A percentile compares a stretch with the other conserved stretches of the same genome.
phyloP scores from a whole-genome alignment of 2,888 invertebrate genomes.

The Ennomos erosarius region DNA sequence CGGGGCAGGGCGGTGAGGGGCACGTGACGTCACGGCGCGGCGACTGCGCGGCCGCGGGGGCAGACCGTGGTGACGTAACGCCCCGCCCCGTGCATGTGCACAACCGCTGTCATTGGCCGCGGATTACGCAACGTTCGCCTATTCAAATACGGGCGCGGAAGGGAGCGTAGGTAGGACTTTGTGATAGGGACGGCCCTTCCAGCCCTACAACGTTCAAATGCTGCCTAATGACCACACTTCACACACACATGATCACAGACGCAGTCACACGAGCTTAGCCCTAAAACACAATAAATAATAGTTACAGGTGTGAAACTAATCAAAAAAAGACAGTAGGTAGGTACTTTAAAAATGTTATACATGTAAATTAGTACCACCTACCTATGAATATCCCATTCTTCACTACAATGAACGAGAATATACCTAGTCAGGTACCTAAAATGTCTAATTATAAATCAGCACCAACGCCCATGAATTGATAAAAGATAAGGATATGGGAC shows the following conservation, averaged over 20 bases:
- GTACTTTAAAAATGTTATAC: too few species aligned
- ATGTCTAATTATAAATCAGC: too few species aligned
- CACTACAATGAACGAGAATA: too few species aligned
- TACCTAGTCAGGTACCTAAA: too few species aligned
- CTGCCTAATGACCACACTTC: constrained; percentile 71
- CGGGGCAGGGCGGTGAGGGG: constrained; percentile 49
- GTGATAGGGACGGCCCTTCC: constrained; percentile 64
- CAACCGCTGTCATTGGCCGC: constrained; percentile 81
- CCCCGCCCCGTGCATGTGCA: constrained; percentile 84
- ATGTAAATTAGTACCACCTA: too few species aligned
- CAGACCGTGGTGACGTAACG: constrained; percentile 80
- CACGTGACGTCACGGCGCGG: constrained; percentile 82
- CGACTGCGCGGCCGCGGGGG: constrained; percentile 81
- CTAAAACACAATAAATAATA: too few species aligned
- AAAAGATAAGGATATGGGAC: too few species aligned
- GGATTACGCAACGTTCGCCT: constrained; percentile 80
- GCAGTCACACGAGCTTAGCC: constrained; percentile 20
- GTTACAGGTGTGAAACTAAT: too few species aligned
- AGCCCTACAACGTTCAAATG: constrained; percentile 74
- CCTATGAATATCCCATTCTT: too few species aligned
- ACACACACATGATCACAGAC: constrained; percentile 50
- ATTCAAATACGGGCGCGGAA: constrained; percentile 76
- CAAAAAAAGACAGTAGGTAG: too few species aligned
- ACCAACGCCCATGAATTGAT: too few species aligned
- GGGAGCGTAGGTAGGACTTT: constrained; percentile 77